phyloP scores from a whole-genome alignment of 2,113 vertebrate species.

The Indri indri region DNA sequence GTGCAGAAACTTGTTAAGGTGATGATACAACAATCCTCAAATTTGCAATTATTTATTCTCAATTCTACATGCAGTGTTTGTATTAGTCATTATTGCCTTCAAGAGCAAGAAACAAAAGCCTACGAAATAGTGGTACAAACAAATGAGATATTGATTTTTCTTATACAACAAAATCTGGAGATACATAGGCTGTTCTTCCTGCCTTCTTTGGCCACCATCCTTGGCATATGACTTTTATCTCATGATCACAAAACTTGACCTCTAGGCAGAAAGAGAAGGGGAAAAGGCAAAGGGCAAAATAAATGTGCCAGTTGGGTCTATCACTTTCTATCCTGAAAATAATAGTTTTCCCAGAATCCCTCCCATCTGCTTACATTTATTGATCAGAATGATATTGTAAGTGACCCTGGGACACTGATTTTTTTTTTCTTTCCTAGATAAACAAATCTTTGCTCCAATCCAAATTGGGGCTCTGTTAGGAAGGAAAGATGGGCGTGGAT shows the following conservation, averaged over 20 bases:
- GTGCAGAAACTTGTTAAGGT: constrained; percentile 91
- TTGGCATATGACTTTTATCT: not conserved
- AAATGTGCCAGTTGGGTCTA: not conserved
- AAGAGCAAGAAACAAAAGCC: not conserved
- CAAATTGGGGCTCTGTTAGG: not conserved
- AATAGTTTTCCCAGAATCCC: not conserved
- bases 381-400: not conserved
- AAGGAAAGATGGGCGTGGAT: not conserved
- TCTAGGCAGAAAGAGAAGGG: not conserved
- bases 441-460: not conserved
- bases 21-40: constrained; percentile 44
- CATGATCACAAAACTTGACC: not conserved
- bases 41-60: not conserved
- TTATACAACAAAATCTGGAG: not conserved
- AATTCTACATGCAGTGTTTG: not conserved
- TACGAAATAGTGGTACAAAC: not conserved
- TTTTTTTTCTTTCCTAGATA: not conserved
- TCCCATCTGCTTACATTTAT: not conserved
- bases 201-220: not conserved
- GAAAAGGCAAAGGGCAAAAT: not conserved
- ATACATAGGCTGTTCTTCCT: not conserved
- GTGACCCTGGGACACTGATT: not conserved
- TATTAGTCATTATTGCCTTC: not conserved
- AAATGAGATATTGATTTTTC: constrained; percentile 2
- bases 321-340: not conserved